A percentile compares a stretch with the other conserved stretches of the same genome.
Conservation (phyloP, 2,888 invertebrate genomes). For the Celastrina argiolus region DNA sequence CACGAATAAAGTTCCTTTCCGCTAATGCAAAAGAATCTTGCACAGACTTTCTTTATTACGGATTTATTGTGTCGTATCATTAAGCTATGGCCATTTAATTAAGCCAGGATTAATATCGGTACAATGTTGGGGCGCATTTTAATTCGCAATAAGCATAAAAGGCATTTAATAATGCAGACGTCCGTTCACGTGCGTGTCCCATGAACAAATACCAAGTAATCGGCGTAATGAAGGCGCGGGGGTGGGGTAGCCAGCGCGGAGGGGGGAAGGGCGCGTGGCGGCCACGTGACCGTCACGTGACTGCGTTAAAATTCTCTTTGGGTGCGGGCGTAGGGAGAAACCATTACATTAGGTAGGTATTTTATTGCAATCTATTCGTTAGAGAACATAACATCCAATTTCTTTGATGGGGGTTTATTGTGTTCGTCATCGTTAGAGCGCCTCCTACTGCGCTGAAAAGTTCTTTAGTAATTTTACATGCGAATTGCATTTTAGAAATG, state of each 20-base stretch:
- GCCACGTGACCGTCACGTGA: slow-evolving; percentile 71
- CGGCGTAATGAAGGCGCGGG: slow-evolving; percentile 65
- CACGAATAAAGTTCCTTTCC: background rate
- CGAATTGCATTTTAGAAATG: too few species aligned
- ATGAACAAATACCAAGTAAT: slow-evolving; percentile 72
- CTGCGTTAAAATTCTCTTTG: slow-evolving; percentile 58
- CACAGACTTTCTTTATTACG: slow-evolving; percentile 8
- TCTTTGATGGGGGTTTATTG: background rate
- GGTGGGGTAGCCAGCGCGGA: slow-evolving; percentile 35
- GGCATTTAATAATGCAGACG: slow-evolving; percentile 78
- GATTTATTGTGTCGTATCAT: background rate
- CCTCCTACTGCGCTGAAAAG: background rate
- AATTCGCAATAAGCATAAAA: slow-evolving; percentile 75
- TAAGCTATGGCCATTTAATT: slow-evolving; percentile 37
- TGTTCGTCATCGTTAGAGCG: background rate
- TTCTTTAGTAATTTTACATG: background rate
- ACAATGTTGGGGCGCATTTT: slow-evolving; percentile 50
- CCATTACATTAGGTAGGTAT: slow-evolving; percentile 52
- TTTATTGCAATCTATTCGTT: slow-evolving; percentile 41
- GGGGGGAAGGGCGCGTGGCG: slow-evolving; percentile 32
- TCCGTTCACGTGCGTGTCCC: slow-evolving; percentile 62
- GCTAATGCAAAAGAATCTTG: background rate
- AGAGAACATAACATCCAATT: slow-evolving; percentile 22
- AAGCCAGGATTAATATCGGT: slow-evolving; percentile 56
- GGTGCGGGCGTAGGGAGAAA: slow-evolving; percentile 46